These are phyloP conservation scores for Aphis gossypii DNA, from an alignment of 1,140 invertebrate species.

Conservation along the genomic window DNA sequence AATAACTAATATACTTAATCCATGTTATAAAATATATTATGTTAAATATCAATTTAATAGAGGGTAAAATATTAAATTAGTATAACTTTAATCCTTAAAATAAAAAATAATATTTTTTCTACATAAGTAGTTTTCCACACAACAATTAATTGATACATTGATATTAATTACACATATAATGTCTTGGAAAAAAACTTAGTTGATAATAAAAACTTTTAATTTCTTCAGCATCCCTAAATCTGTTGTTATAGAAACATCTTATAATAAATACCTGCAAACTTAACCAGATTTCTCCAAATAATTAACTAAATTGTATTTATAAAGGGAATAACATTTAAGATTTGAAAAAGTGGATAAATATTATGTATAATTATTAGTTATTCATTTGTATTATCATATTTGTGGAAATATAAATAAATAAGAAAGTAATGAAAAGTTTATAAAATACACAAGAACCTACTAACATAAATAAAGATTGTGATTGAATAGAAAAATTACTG, in stretches of 20 bases:
- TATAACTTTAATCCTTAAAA: neutral
- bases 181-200: neutral
- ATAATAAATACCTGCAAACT: neutral
- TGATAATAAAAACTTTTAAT: neutral
- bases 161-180: neutral
- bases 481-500: neutral
- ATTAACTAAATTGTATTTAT: slow-evolving; percentile 9
- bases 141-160: neutral
- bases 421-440: neutral
- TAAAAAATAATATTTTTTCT: neutral
- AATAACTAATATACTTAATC: neutral
- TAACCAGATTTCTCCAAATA: slow-evolving; percentile 3
- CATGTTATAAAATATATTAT: neutral
- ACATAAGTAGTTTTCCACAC: too few relatives aligned
- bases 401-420: neutral
- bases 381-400: neutral
- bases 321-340: neutral
- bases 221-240: neutral
- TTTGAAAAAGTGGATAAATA: neutral
- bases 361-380: neutral
- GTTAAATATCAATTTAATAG: neutral
- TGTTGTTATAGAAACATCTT: slow-evolving; percentile 5
- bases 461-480: neutral
- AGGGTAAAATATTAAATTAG: neutral
- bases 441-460: neutral